Conservation (phyloP, 2,797 vertebrate genomes). For the Microchirus variegatus region DNA sequence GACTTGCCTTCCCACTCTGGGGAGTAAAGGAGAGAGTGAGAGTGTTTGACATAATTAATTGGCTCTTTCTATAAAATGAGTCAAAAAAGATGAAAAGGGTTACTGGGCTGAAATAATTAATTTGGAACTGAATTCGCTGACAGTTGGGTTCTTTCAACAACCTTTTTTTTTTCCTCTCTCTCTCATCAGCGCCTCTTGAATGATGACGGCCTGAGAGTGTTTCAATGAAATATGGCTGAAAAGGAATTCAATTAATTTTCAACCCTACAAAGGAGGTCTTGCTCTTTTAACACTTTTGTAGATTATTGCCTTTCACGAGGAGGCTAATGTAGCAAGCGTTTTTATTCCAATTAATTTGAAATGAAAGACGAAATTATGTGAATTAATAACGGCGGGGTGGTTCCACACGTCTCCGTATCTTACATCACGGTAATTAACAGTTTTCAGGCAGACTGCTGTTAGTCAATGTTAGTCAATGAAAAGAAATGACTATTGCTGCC, state of each 20-base stretch:
- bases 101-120: conserved; percentile 97
- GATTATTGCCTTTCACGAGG: conserved; percentile 89
- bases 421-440: conserved; percentile 73
- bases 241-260: conserved; percentile 91
- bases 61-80: conserved; percentile 94
- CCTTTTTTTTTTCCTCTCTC: conserved; percentile 31
- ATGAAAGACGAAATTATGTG: conserved; percentile 89
- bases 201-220: conserved; percentile 84
- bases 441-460: conserved; percentile 55
- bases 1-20: conserved; percentile 80
- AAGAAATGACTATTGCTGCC: conserved; percentile 37
- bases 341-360: conserved; percentile 92
- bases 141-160: conserved; percentile 88
- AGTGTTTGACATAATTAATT: conserved; percentile 98
- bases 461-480: conserved; percentile 46
- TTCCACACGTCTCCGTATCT: conserved; percentile 71
- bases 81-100: conserved; percentile 94
- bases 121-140: conserved; percentile 92
- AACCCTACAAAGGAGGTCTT: conserved; percentile 79
- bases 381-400: conserved; percentile 85
- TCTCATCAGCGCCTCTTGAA: conserved; percentile 74
- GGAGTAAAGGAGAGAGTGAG: conserved; percentile 81
- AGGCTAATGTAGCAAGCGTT: conserved; percentile 91
- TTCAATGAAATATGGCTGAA: conserved; percentile 91
- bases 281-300: conserved; percentile 84